Evolutionary conservation across 2,113 vertebrate genomes (phyloP).

Genomic region (Nanorana parkeri): DNA sequence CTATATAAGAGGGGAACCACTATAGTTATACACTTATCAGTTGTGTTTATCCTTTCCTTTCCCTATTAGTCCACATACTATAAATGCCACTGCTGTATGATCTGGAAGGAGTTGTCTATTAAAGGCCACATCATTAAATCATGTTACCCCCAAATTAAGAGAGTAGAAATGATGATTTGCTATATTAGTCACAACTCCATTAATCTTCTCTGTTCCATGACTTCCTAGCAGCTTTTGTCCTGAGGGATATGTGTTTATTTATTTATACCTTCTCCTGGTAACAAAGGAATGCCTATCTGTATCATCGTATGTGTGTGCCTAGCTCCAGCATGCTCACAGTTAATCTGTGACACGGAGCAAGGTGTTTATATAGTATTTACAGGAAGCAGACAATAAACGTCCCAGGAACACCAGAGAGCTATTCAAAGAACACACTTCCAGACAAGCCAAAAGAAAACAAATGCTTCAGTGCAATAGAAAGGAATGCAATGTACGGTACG

Average conservation of each 20-base stretch:
- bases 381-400: neutral
- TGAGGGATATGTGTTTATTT: neutral
- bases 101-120: too few relatives aligned
- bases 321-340: neutral
- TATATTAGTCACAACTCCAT: neutral
- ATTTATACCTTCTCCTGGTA: neutral
- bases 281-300: neutral
- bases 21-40: too few relatives aligned
- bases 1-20: too few relatives aligned
- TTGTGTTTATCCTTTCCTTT: constrained; percentile 20
- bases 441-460: neutral
- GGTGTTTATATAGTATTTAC: neutral
- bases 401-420: neutral
- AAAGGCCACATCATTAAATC: too few relatives aligned
- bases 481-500: neutral
- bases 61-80: constrained; percentile 31
- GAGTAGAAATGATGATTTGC: neutral
- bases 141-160: too few relatives aligned
- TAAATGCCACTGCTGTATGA: neutral
- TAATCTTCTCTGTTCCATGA: neutral
- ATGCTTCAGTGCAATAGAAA: neutral
- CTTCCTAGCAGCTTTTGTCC: neutral
- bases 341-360: constrained; percentile 21
- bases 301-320: neutral
- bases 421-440: neutral